These are phyloP conservation scores for Ophthalmolycus amberensis DNA, from an alignment of 2,113 vertebrate species.

Conservation along the genomic window DNA sequence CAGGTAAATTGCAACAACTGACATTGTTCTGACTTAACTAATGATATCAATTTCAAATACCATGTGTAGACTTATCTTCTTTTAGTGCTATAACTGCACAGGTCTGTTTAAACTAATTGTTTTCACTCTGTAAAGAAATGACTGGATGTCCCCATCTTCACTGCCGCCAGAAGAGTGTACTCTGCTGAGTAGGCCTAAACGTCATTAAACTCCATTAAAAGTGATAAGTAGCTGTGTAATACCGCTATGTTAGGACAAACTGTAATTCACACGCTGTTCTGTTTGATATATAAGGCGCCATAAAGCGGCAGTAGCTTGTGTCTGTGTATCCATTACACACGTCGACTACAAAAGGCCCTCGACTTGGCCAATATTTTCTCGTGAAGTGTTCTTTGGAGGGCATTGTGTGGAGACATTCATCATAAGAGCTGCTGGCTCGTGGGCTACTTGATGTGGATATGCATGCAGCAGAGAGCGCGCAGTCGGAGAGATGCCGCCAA, in stretches of 20 bases:
- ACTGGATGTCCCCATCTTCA: background rate
- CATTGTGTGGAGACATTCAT: constrained; percentile 20
- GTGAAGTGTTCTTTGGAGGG: constrained; percentile 23
- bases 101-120: background rate
- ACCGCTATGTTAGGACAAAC: constrained; percentile 17
- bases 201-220: constrained; percentile 50
- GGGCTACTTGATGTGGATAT: constrained; percentile 10
- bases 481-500: constrained; percentile 5
- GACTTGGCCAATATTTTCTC: constrained; percentile 20
- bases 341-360: constrained; percentile 6
- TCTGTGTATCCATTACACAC: constrained; percentile 35
- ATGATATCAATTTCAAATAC: background rate
- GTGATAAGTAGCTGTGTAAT: constrained; percentile 38
- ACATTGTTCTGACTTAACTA: background rate
- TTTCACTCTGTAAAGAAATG: background rate
- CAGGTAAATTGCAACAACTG: background rate
- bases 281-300: constrained; percentile 24
- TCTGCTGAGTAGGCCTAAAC: constrained; percentile 21
- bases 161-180: background rate
- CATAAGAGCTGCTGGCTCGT: constrained; percentile 11
- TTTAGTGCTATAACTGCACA: background rate
- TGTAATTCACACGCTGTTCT: constrained; percentile 8
- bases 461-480: constrained; percentile 17
- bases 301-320: background rate
- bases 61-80: background rate